Evolutionary conservation across 1,140 invertebrate species (phyloP).

Genomic region (Apis mellifera): Amel_HAv3.1 CM009932.2:14992501-14993000

Average conservation of each 20-base stretch:
- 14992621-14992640: background rate
- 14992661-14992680: no score
- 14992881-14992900: slow-evolving; percentile 65
- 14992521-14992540: no score
- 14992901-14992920: slow-evolving; percentile 60
- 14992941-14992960: no score
- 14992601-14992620: no score
- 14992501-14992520: background rate
- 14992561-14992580: background rate
- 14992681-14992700: background rate
- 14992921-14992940: slow-evolving; percentile 35
- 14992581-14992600: accelerated
- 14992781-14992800: background rate
- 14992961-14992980: no score
- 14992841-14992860: slow-evolving; percentile 61
- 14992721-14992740: no score
- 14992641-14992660: no score
- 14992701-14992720: slow-evolving; percentile 35
- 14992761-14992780: background rate
- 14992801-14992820: slow-evolving; percentile 57
- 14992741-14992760: background rate
- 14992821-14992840: slow-evolving; percentile 58
- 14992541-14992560: slow-evolving; percentile 8
- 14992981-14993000: no score
- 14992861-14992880: slow-evolving; percentile 58